Conservation (phyloP, 2,888 invertebrate genomes). For the Tridacna gigas region DNA sequence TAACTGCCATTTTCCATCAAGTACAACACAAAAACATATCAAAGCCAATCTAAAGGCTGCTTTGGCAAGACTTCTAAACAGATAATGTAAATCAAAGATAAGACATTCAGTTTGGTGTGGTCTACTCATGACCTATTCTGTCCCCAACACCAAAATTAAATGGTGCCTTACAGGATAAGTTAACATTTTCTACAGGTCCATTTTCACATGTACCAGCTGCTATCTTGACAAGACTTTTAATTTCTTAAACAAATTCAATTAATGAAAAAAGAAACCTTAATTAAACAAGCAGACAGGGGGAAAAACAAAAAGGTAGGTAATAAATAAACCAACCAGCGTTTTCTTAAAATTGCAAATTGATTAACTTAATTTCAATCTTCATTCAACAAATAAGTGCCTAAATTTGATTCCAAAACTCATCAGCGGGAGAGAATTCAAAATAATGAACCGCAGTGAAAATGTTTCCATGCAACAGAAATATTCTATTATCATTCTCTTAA, state of each 20-base stretch:
- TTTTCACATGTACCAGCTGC: not conserved
- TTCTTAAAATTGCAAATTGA: conserved; percentile 24
- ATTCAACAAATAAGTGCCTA: conserved; percentile 29
- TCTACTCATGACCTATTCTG: too few species aligned
- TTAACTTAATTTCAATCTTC: conserved; percentile 27
- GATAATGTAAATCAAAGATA: too few species aligned
- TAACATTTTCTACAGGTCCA: not conserved
- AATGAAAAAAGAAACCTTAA: conserved; percentile 37
- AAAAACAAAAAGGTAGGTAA: conserved; percentile 23
- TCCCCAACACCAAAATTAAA: too few species aligned
- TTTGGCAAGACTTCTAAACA: too few species aligned
- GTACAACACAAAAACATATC: too few species aligned
- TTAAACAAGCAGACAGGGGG: conserved; percentile 29
- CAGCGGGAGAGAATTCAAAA: conserved; percentile 6
- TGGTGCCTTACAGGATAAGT: too few species aligned
- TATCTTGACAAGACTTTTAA: conserved; percentile 33
- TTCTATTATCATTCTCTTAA: conserved; percentile 18
- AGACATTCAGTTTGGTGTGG: too few species aligned
- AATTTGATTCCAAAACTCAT: conserved; percentile 22
- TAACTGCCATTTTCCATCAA: too few species aligned
- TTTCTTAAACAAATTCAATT: conserved; percentile 36
- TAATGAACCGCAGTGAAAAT: not conserved
- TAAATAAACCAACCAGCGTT: conserved; percentile 24
- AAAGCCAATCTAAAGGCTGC: too few species aligned
- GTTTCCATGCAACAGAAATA: conserved; percentile 3